Base-by-base conservation (phyloP, 2,797 vertebrate genomes). In the Anomalospiza imberbis region DNA sequence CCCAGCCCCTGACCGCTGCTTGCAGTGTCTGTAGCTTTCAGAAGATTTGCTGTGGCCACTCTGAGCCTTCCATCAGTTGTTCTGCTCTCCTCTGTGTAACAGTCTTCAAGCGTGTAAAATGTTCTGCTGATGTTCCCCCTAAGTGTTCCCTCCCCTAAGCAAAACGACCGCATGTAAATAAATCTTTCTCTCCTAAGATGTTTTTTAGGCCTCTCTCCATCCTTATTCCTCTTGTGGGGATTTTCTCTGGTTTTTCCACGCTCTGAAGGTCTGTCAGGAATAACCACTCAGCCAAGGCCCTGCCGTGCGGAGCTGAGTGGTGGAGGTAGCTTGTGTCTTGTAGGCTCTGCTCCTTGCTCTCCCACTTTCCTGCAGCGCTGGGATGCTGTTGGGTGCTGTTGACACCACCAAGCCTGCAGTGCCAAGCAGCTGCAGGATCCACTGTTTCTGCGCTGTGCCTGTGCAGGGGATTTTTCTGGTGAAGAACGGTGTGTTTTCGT, bases 1-100 rank as follows among this genome's bases (percentile, higher is more conserved):
- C 17, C 57, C 44, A 5, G 7, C 12, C 31, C 15, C 26, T 13
- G 32, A 47, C 38, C 21, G 12, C 38, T 90, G 16, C 26, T 78
- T 74, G 89, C 45, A 28, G 6, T 51, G 70, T 45, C 32, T 74
- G 80, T 31, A 31, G 12, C 40, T 79, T 57, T 29, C 8, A 6
- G 57, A 63, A 54, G 76, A 72, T 94, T 74, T 93, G 57, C 66
- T 63, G 34, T 77, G 79, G n/a, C 73, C 74, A n/a, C 85, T 89
- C 91, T 94, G 94, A 88, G 91, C 85, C 87, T 94, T 85, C 50
- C 57, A 4, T 45, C 50, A 38, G 32, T 94, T 94, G 79, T 95
- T 95, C 89, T 83, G 63, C 34, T 93, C 80, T 93, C 57, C 80
- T 78, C 38, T 45, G 45, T 15, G 14, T 42, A 66, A 84, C 70